These are phyloP conservation scores for Drosophila acutilabella DNA, from an alignment of 2,888 invertebrate species.

Conservation along the genomic window DNA sequence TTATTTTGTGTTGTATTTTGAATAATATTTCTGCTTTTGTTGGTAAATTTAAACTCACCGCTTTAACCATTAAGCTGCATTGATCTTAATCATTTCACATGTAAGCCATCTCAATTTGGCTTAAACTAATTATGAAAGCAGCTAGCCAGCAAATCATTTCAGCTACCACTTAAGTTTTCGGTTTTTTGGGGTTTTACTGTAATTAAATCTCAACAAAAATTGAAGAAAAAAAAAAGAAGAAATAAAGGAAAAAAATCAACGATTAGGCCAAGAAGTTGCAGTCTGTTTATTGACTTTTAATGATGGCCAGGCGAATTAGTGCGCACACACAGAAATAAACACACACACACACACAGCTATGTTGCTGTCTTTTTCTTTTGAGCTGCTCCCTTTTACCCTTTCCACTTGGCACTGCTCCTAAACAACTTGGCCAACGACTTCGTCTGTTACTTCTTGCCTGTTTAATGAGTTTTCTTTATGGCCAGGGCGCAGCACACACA, in stretches of 20 bases:
- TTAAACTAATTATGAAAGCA: slow-evolving; percentile 75
- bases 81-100: background rate
- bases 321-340: slow-evolving; percentile 13
- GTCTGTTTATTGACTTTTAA: slow-evolving; percentile 75
- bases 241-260: slow-evolving; percentile 29
- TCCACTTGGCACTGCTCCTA: slow-evolving; percentile 18
- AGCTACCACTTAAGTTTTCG: slow-evolving; percentile 21
- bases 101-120: slow-evolving; percentile 51
- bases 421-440: slow-evolving; percentile 49
- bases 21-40: too few relatives aligned
- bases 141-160: slow-evolving; percentile 21
- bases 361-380: background rate
- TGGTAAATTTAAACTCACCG: too few relatives aligned
- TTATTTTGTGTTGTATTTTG: too few relatives aligned
- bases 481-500: slow-evolving; percentile 61
- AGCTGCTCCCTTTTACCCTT: background rate
- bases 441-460: slow-evolving; percentile 59
- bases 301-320: slow-evolving; percentile 66
- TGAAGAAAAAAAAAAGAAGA: background rate
- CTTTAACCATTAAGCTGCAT: too few relatives aligned
- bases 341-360: background rate
- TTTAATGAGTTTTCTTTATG: slow-evolving; percentile 80
- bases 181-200: slow-evolving; percentile 29
- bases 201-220: slow-evolving; percentile 47
- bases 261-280: slow-evolving; percentile 53